Percentiles rank a stretch among this genome's conserved stretches.
These are phyloP conservation scores for Brevimyrus niger DNA, from an alignment of 2,113 vertebrate species.

Conservation along the genomic window DNA sequence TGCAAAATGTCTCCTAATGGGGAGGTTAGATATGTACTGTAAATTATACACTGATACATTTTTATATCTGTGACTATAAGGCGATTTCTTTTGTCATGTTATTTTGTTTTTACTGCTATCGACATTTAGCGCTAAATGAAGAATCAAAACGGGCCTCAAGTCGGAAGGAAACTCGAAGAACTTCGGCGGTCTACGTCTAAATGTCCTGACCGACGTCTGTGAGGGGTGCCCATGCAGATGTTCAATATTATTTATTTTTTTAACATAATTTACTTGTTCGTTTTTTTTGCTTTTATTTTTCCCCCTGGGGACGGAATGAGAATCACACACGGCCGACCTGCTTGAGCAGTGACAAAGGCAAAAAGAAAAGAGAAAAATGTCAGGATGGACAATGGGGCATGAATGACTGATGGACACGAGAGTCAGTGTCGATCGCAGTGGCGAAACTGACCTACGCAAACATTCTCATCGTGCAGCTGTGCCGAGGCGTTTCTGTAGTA, in stretches of 20 bases:
- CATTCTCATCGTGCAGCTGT: constrained; percentile 96
- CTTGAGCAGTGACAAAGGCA: neutral
- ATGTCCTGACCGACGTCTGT: neutral
- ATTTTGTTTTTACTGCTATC: neutral
- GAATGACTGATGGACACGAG: constrained; percentile 27
- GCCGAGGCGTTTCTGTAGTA: constrained; percentile 97
- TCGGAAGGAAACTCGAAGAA: neutral
- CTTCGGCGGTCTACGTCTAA: neutral
- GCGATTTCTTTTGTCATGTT: neutral
- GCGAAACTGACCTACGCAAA: constrained; percentile 97
- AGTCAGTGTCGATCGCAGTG: constrained; percentile 25
- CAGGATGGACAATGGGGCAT: constrained; percentile 38
- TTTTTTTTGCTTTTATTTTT: neutral
- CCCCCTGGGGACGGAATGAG: constrained; percentile 12
- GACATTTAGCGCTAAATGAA: neutral
- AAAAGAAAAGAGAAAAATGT: constrained; percentile 67
- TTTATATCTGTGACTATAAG: neutral
- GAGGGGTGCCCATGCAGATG: neutral
- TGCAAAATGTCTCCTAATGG: neutral
- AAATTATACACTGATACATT: neutral
- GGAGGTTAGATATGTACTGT: neutral
- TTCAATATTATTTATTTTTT: neutral
- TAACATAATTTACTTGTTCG: neutral
- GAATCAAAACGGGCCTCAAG: neutral
- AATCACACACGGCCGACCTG: neutral